A percentile compares a stretch with the other conserved stretches of the same genome.
These are phyloP conservation scores for Microtus californicus DNA, from an alignment of 2,797 vertebrate genomes.

Conservation along the genomic window DNA sequence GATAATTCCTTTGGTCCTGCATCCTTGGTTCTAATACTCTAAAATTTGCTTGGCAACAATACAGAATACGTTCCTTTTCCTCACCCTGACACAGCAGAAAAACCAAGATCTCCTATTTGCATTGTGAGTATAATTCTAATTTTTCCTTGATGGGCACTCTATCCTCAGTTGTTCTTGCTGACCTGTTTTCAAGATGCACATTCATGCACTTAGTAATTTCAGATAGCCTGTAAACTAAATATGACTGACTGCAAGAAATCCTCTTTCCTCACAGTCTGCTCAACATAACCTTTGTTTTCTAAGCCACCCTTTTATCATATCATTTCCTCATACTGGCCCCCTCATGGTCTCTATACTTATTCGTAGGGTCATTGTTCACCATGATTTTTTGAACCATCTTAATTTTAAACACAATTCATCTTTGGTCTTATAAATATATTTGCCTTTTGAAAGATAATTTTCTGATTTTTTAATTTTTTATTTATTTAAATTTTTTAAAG, in stretches of 20 bases:
- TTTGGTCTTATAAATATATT: neutral
- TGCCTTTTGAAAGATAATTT: slow-evolving; percentile 20
- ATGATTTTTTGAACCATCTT: neutral
- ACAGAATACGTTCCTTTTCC: neutral
- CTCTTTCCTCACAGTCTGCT: neutral
- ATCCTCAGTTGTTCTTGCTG: neutral
- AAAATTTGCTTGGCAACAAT: neutral
- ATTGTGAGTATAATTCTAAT: neutral
- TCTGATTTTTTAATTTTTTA: neutral
- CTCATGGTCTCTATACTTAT: neutral
- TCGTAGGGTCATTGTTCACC: neutral
- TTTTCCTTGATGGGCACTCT: neutral
- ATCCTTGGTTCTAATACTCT: neutral
- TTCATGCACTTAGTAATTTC: neutral
- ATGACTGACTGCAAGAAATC: too few relatives aligned
- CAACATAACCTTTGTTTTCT: neutral
- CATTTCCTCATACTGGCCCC: neutral
- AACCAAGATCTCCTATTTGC: neutral
- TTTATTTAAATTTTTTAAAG: too few relatives aligned
- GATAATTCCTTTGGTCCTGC: neutral
- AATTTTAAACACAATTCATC: neutral
- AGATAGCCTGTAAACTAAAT: neutral
- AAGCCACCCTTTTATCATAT: neutral
- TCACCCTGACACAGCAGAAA: neutral
- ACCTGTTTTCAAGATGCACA: neutral